Base-by-base conservation (phyloP, 2,888 invertebrate species). In the Drosophila imparisetae region DNA sequence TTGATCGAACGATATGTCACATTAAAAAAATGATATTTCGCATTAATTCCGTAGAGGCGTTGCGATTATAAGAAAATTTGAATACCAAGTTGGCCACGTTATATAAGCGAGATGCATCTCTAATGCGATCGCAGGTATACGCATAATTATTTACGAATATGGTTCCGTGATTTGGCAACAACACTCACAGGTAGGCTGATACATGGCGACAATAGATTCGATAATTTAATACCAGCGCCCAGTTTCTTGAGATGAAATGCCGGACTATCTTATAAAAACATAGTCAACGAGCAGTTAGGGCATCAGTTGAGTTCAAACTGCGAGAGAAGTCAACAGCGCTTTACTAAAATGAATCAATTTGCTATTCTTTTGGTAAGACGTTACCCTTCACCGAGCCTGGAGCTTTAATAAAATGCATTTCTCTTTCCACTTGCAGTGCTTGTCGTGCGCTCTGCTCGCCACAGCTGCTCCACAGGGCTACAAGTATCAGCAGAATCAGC, bases 111-210 rank as follows among this genome's bases (percentile, higher is more conserved):
- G 86, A 75, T 87, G 87, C 82, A 81, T 78, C 77, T 75, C 53
- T 78, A 82, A 81, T 78, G 72, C 64, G 65, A 27, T 62, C 53
- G 34, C 49, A 57, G 42, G 42, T 21, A 13, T 2, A 21, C 6
- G 11, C 21, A 42, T 42, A 42, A 66, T 71, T 76, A 67, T 74
- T 71, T 78, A 68, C 75, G 80, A 65, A 73, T 67, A 76, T 80
- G 75, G 71, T 78, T 81, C 89, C 87, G 89, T 85, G 88, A 86
- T 89, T 89, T 90, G 88, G 60, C 75, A 89, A 90, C 81, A 59
- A 54, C 30, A 66, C 45, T 34, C 48, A 59, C 52, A 42, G 53
- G 13, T 53, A n/a, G 66, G 69, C 69, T 45, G 77, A 45, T 40
- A 30, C 64, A 48, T 49, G 62, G 59, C 67, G 75, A 86, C 82